A percentile compares a stretch with the other conserved stretches of the same genome.
Evolutionary conservation across 2,113 vertebrate genomes (phyloP).

Genomic region (Etia nguti): DNA sequence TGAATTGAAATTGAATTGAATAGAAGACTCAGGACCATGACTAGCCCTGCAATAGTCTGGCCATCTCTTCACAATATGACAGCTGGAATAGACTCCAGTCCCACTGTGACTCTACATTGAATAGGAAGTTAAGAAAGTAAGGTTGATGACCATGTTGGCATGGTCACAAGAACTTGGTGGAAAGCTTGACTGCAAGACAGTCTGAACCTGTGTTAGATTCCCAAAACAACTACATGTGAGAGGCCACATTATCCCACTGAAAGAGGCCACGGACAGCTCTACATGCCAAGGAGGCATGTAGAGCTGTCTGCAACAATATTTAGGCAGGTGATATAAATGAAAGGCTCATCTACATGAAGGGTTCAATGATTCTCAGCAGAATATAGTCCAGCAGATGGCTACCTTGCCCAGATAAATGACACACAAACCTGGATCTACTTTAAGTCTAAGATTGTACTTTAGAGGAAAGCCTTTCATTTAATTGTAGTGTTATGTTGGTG

Average conservation of each 20-base stretch:
- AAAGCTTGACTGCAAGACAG: background rate
- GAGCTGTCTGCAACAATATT: background rate
- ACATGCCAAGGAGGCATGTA: background rate
- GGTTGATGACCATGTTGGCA: background rate
- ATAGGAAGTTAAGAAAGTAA: background rate
- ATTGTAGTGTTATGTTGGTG: background rate
- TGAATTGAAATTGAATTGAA: background rate
- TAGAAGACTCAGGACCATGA: background rate
- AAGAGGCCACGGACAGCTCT: fast-evolving
- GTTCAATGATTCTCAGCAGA: background rate
- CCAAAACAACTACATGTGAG: background rate
- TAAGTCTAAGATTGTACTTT: background rate
- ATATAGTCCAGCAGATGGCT: background rate
- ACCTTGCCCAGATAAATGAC: background rate
- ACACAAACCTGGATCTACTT: background rate
- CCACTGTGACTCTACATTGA: background rate
- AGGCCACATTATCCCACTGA: background rate
- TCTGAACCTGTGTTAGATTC: background rate
- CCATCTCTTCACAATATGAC: background rate
- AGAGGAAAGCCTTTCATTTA: background rate
- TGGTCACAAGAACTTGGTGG: background rate
- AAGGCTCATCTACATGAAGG: background rate
- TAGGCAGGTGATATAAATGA: background rate
- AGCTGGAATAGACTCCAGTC: background rate
- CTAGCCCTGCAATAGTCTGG: background rate